Evolutionary conservation across 2,113 vertebrate species (phyloP), one percentile per base, ranked within the genome.

Genomic region (Danionella cerebrum): DNA sequence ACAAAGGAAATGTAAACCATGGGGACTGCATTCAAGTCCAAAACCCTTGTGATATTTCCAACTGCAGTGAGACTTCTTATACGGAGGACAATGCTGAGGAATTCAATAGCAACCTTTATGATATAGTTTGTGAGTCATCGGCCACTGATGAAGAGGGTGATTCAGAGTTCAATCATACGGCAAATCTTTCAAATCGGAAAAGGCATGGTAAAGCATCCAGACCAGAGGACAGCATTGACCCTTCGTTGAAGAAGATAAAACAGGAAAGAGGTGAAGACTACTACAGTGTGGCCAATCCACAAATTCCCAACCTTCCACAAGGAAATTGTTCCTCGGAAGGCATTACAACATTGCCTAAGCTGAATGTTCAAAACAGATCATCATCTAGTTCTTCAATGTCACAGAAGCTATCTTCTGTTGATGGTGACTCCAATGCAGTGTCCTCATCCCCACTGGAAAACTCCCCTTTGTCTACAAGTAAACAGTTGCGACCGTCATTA

Each of bases 101-200:
- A 67, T 91, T 91, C 0, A 90, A 90, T 71, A 85, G 84, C 72
- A 89, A 85, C 2, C 85, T 92, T 65, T 94, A 94, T 0, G 91
- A 93, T 76, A 91, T 91, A 66, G 89, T 90, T 14, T 93, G 91
- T 0, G 92, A 94, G 70, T 94, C 92, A 3, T 95, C 93, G 0
- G 91, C 89, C 33, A 95, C 92, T 0, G 93, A 94, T 0, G 93
- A 93, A 51, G 93, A 94, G 35, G 90, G 86, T 0, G 91, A 91
- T 73, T 94, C 89, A 0, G 92, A 95, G 77, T 85, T 84, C 0
- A 83, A 84, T 14, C 89, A 84, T 25, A 84, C 84, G 0, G 19
- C 65, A 22, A 76, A 69, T 4, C 1, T 51, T 0, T 66, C 79
- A n/a, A 62, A 83, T 51, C 88, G 89, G 16, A 87, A 90, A 74